phyloP scores from a whole-genome alignment of 2,888 invertebrate genomes.

The Cosmia trapezina region DNA sequence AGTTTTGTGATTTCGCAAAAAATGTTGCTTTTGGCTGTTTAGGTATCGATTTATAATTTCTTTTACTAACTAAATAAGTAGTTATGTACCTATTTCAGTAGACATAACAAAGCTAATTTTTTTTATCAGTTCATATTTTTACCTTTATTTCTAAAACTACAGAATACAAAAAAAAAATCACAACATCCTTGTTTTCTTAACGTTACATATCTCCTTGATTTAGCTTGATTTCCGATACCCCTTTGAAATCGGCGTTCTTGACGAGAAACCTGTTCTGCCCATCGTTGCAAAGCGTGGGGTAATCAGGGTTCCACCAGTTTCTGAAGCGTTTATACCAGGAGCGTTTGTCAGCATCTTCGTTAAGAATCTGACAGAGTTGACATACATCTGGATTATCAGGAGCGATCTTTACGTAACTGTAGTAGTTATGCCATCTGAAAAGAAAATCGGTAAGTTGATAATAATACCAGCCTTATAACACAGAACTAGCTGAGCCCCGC shows the following conservation, averaged over 20 bases:
- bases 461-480: too few relatives aligned
- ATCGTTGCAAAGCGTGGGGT: constrained; percentile 55
- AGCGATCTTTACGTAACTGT: constrained; percentile 69
- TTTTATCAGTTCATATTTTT: background rate
- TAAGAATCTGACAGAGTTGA: constrained; percentile 74
- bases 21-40: too few relatives aligned
- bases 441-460: too few relatives aligned
- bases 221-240: background rate
- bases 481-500: too few relatives aligned
- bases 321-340: constrained; percentile 70
- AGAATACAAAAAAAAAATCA: background rate
- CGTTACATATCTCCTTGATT: constrained; percentile 1
- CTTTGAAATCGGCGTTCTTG: background rate
- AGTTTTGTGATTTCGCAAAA: too few relatives aligned
- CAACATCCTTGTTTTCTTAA: background rate
- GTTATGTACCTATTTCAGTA: background rate
- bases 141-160: background rate
- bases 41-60: background rate
- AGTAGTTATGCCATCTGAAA: constrained; percentile 82
- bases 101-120: background rate
- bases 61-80: too few relatives aligned
- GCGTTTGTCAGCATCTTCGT: constrained; percentile 60
- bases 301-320: constrained; percentile 79
- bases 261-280: constrained; percentile 30
- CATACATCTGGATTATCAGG: constrained; percentile 72